Base-by-base conservation (phyloP, 1,140 invertebrate species). In the Drosophila leontia region DNA sequence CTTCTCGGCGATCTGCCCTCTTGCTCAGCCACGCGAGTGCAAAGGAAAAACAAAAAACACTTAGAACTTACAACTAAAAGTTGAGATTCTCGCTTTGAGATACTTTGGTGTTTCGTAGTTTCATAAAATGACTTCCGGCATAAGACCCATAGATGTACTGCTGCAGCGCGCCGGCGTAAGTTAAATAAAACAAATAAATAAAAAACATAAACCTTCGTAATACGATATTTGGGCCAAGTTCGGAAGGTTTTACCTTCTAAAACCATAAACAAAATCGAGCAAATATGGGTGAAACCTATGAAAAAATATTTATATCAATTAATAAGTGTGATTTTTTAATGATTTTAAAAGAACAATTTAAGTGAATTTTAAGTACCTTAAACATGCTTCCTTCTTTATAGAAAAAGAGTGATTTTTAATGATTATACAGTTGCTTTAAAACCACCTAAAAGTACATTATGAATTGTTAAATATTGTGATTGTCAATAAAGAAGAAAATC, bases 161-260 rank as follows among this genome's bases (percentile, higher is more conserved):
- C 64, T 92, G 61, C 77, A 91, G 50, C 86, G 91, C n/a, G 81
- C 84, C 65, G 84, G 80, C 55, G 91, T 92, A 92, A 92, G 91
- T 92, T 84, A 34, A 50, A 48, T 9, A 44, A 35, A 29, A 23
- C 5, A 51, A 51, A 32, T 17, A 34, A 50, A 17, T 50, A 50
- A 61, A 23, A 37, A 55, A 26, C 35, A 1, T 47, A n/a, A 41
- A 11, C 45, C 26, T 56, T 47, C 19, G 64, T 29, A 23, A 91
- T 32, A 29, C 53, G 63, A 87, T 75, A 87, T 78, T 67, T 69
- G 48, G 83, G 70, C 68, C 79, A 87, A 87, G 83, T 39, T 79
- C 44, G 17, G 61, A 7, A 56, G 45, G 26, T 53, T 15, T 47
- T 53, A 51, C 23, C n/a, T 41, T 62, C 61, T 34, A 9, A 34